Percentiles rank a stretch among this genome's conserved stretches.
Evolutionary conservation across 2,888 invertebrate species (phyloP).

Genomic region (Dendrolimus houi): DNA sequence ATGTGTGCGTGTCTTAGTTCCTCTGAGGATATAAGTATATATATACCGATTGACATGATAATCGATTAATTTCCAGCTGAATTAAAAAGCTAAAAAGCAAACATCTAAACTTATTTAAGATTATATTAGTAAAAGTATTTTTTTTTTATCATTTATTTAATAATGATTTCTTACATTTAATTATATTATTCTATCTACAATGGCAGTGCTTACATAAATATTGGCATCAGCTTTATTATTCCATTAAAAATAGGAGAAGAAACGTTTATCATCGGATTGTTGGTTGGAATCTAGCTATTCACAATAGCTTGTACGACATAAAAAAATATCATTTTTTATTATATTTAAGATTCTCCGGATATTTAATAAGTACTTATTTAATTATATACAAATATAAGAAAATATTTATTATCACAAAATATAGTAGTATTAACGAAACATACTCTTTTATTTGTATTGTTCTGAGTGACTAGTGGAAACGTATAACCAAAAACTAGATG

Average conservation of each 20-base stretch:
- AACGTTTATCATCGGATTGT: not conserved
- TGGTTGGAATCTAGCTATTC: not conserved
- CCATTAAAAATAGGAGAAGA: not conserved
- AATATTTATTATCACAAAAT: not conserved
- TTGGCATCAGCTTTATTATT: not conserved
- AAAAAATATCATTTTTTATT: not conserved
- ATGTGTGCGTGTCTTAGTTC: no score
- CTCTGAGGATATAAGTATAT: no score
- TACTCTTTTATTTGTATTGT: not conserved
- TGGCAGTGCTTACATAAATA: slow-evolving; percentile 51
- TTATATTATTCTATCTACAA: slow-evolving; percentile 55
- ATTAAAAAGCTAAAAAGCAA: no score
- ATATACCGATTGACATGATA: no score
- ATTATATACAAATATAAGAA: slow-evolving; percentile 1
- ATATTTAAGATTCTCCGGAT: not conserved
- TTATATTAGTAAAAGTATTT: slow-evolving; percentile 6
- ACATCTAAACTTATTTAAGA: no score
- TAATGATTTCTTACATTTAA: slow-evolving; percentile 22
- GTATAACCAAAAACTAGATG: not conserved
- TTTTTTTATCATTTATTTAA: slow-evolving; percentile 37
- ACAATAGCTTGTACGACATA: not conserved
- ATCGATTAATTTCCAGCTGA: no score
- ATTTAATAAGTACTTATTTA: slow-evolving; percentile 4
- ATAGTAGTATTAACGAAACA: not conserved
- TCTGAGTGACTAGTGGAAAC: not conserved